Base-by-base conservation (phyloP, 2,888 invertebrate genomes). In the Ephialtes manifestator region DNA sequence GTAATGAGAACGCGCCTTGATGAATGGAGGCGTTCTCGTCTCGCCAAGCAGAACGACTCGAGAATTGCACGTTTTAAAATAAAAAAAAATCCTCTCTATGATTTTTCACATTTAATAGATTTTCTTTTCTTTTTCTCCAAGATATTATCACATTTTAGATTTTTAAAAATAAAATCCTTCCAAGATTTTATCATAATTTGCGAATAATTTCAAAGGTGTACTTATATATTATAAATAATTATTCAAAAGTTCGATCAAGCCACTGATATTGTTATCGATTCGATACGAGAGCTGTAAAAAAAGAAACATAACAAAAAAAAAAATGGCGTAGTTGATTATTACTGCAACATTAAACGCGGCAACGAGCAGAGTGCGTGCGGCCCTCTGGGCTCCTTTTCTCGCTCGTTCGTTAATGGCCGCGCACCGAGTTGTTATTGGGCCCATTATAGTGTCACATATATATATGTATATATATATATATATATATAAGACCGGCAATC, bases 391-490 rank as follows among this genome's bases (percentile, higher is more conserved):
- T 58, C 81, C 53, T 77, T 77, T 70, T 75, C 77, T 82, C 79
- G 77, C 67, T 63, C 74, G 82, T 85, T 82, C 71, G 82, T 85
- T 88, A 86, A 88, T 87, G 85, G 87, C 84, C 82, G 82, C 86
- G 81, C 78, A 81, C 77, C 75, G 83, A 84, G 76, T 87, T 84
- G 80, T 86, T 86, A 87, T 87, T 88, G 83, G 86, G 79, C 82
- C 85, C 84, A 89, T 89, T 87, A 89, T 87, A 87, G 78, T 88
- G 89, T 88, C 87, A 86, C 86, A 67, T 85, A 80, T 60, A 51
- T 48, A 68, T 53, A 72, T 51, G 39, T 31, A n/a, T n/a, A n/a
- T n/a, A n/a, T n/a, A n/a, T n/a, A n/a, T n/a, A n/a, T n/a, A n/a
- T n/a, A n/a, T n/a, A n/a, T n/a, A n/a, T n/a, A n/a, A n/a, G 65